Base-by-base conservation (phyloP, 2,888 invertebrate genomes). In the Drosophila anomalata region DNA sequence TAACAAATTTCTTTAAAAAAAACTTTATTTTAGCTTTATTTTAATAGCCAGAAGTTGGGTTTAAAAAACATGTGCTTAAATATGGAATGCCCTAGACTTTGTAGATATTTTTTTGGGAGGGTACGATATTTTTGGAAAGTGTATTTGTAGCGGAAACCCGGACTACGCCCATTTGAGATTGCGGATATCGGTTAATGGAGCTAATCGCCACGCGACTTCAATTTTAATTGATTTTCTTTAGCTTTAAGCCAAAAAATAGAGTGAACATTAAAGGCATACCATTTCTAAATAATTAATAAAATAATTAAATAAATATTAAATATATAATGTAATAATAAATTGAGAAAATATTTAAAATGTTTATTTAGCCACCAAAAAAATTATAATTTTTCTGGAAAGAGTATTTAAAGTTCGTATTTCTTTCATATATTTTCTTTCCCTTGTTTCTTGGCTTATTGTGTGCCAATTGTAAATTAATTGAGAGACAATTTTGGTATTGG, bases 201-300 rank as follows among this genome's bases (percentile, higher is more conserved):
- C 78, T 82, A 79, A 81, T 80, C 62, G 63, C 60, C 79, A 80
- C 79, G 79, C 79, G 81, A 81, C 76, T 73, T 63, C 44, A 73
- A 80, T 82, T 81, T 80, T 72, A 81, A 81, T 81, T 65, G 63
- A 54, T 36, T 36, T 36, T 36, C 36, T 36, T 36, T 59, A 56
- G 26, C 58, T 22, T 22, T 33, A 20, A 20, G 12, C 2, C n/a
- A 2, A 42, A 17, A 17, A 14, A 42, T 36, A 9, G n/a, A 11
- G 20, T 17, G 17, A 47, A 12, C 3, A 1, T 33, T 11, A 5
- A 46, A 7, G 12, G 4, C 9, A 29, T 29, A 8, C 8, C 0
- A 7, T 29, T 7, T 29, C 6, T 36, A 36, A 51, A 3, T n/a
- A 33, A 17, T 20, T n/a, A 33, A 17, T 20, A 7, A 11, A 22